Evolutionary conservation across 2,888 invertebrate species (phyloP).

Genomic region (Chouioia cunea): DNA sequence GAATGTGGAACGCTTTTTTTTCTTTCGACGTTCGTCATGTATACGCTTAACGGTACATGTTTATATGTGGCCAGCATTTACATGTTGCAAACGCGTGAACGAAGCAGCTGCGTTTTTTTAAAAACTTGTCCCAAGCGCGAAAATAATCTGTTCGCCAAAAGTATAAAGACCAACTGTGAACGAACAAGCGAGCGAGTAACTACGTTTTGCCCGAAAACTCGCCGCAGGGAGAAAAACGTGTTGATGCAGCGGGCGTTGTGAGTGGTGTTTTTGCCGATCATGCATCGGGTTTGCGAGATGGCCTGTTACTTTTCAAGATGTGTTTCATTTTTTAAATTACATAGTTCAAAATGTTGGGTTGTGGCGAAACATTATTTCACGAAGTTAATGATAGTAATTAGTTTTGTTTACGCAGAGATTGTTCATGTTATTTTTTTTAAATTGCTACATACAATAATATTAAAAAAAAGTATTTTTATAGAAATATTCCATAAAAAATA

Average conservation of each 20-base stretch:
- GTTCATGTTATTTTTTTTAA: no score
- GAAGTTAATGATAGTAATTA: not conserved
- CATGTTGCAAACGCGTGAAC: slow-evolving; percentile 43
- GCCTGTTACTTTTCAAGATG: not conserved
- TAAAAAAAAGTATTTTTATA: no score
- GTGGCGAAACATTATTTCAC: slow-evolving; percentile 31
- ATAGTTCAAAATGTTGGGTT: slow-evolving; percentile 25
- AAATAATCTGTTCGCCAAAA: slow-evolving; percentile 38
- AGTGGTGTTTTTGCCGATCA: slow-evolving; percentile 24
- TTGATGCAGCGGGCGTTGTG: slow-evolving; percentile 1
- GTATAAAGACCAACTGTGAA: slow-evolving; percentile 28
- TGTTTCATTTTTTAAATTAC: slow-evolving; percentile 39
- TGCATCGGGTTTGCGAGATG: not conserved
- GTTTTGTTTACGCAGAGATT: no score
- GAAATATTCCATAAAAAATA: no score
- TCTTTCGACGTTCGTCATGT: no score
- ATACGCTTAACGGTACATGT: slow-evolving; percentile 40
- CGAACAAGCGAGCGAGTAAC: slow-evolving; percentile 3
- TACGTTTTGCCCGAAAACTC: slow-evolving; percentile 32
- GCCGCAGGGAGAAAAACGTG: slow-evolving; percentile 17
- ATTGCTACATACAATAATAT: no score
- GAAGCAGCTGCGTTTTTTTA: slow-evolving; percentile 41
- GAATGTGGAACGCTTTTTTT: slow-evolving; percentile 36
- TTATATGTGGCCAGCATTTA: slow-evolving; percentile 41
- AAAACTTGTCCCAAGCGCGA: slow-evolving; percentile 41